Conservation (phyloP, 2,888 invertebrate genomes). For the Hyposoter didymator region DNA sequence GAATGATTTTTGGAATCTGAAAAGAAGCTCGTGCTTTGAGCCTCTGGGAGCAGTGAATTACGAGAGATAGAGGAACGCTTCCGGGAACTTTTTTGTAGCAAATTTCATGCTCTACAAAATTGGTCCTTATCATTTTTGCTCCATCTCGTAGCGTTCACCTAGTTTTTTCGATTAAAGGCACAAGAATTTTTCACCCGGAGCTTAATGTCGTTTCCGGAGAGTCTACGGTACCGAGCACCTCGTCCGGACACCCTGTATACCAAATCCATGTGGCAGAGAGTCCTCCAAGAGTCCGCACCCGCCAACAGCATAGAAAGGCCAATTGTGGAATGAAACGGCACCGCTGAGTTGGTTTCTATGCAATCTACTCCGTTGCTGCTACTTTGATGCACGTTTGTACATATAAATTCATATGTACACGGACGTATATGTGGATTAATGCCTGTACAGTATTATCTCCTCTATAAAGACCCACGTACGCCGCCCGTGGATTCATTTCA, state of each 20-base stretch:
- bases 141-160: not conserved
- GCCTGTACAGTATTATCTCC: slow-evolving; percentile 27
- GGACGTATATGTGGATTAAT: slow-evolving; percentile 2
- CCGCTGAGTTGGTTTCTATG: slow-evolving; percentile 46
- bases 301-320: slow-evolving; percentile 63
- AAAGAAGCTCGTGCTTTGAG: not conserved
- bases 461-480: slow-evolving; percentile 45
- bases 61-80: not conserved
- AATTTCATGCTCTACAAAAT: not conserved
- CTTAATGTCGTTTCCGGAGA: not conserved
- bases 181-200: not conserved
- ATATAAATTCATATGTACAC: not conserved
- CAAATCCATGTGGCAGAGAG: slow-evolving; percentile 35
- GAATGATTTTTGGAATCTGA: not conserved
- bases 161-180: not conserved
- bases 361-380: slow-evolving; percentile 41
- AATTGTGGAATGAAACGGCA: slow-evolving; percentile 66
- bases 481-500: slow-evolving; percentile 53
- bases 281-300: slow-evolving; percentile 38
- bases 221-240: not conserved
- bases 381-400: slow-evolving; percentile 40
- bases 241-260: slow-evolving; percentile 4
- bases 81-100: not conserved
- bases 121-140: not conserved
- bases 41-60: not conserved